Percentiles rank a stretch among this genome's conserved stretches.
Conservation (phyloP, 2,113 vertebrate species). For the Meleagris gallopavo region DNA sequence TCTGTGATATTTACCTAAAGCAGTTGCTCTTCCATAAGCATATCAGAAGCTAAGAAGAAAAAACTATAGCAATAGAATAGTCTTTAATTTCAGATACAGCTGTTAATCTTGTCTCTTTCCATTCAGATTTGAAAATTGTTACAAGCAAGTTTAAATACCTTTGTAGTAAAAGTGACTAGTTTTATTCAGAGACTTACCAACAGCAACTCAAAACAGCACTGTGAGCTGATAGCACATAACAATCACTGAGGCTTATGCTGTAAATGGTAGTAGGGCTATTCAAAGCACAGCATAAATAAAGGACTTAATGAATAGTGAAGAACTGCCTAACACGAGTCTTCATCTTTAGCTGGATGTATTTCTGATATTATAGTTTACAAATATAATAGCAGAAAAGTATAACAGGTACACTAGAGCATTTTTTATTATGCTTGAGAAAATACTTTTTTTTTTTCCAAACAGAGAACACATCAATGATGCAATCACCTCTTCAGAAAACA, state of each 20-base stretch:
- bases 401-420: background rate
- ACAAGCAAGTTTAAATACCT: slow-evolving; percentile 19
- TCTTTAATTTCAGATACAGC: background rate
- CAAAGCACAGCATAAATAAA: slow-evolving; percentile 39
- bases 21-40: background rate
- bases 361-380: background rate
- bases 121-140: slow-evolving; percentile 13
- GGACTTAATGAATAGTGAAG: background rate
- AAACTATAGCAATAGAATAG: background rate
- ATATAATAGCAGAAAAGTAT: background rate
- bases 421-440: background rate
- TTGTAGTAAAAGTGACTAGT: slow-evolving; percentile 19
- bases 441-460: background rate
- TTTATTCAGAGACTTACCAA: slow-evolving; percentile 14
- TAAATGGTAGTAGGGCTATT: slow-evolving; percentile 15
- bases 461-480: background rate
- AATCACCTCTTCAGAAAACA: background rate
- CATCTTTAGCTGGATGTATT: background rate
- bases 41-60: background rate
- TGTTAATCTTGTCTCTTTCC: background rate
- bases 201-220: slow-evolving; percentile 13
- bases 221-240: background rate
- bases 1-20: background rate
- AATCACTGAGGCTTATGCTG: slow-evolving; percentile 22
- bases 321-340: background rate